These are phyloP conservation scores for Eubasilissa regina DNA, from an alignment of 1,140 invertebrate species.

Conservation along the genomic window DNA sequence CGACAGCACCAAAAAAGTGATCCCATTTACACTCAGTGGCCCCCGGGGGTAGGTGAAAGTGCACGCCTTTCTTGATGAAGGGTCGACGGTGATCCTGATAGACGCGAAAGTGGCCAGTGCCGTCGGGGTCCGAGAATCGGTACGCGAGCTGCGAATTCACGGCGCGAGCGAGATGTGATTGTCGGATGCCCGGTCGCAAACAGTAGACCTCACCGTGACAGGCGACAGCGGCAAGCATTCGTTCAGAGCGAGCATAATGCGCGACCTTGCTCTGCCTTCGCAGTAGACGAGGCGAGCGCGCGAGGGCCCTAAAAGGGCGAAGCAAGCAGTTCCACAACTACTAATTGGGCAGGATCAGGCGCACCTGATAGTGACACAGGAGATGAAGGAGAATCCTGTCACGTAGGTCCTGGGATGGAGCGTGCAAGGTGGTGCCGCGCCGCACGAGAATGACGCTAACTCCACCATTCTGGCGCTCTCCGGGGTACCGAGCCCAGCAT, in stretches of 20 bases:
- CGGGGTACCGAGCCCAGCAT: background rate
- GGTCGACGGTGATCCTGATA: background rate
- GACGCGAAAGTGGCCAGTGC: background rate
- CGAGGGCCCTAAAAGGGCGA: background rate
- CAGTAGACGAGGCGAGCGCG: background rate
- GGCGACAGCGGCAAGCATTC: background rate
- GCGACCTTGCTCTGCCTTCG: background rate
- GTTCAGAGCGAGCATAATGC: background rate
- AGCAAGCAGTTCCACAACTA: too few species aligned
- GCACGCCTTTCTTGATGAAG: background rate
- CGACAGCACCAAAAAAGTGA: too few species aligned
- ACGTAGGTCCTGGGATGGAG: too few species aligned
- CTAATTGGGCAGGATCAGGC: background rate
- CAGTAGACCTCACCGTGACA: background rate
- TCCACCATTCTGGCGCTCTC: background rate
- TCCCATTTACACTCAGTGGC: background rate
- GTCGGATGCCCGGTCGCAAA: background rate
- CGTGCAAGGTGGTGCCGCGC: too few species aligned
- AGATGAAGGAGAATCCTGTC: slow-evolving; percentile 14
- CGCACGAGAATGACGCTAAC: too few species aligned
- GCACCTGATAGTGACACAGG: slow-evolving; percentile 6
- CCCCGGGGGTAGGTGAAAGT: background rate
- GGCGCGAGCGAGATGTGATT: background rate
- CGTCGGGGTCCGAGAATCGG: background rate
- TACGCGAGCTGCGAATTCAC: background rate